A percentile compares a stretch with the other conserved stretches of the same genome.
Conservation (phyloP, 35 echinoderm and acorn worm species). For the Ptychodera flava region DNA sequence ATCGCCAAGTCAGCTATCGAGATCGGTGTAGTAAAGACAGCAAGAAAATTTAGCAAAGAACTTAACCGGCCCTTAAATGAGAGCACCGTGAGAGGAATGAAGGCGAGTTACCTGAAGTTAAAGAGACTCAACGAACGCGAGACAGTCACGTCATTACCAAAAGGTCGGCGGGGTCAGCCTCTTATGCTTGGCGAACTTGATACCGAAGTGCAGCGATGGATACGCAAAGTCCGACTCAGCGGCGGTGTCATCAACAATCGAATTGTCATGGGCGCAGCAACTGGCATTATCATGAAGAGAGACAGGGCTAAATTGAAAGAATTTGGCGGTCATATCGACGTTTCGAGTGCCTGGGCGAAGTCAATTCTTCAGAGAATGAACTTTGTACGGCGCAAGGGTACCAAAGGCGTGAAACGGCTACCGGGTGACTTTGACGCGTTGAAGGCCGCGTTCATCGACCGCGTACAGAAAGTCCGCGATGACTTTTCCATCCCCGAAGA, state of each 20-base stretch:
- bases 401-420: slow-evolving; percentile 7
- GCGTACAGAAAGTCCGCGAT: background rate
- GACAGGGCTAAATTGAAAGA: slow-evolving; percentile 8
- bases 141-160: too few species aligned
- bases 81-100: slow-evolving; percentile 38
- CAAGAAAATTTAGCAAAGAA: too few species aligned
- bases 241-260: background rate
- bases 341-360: slow-evolving; percentile 18
- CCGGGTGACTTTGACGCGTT: slow-evolving; percentile 21
- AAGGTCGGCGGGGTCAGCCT: too few species aligned
- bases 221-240: too few species aligned
- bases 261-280: slow-evolving; percentile 7
- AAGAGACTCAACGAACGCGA: too few species aligned
- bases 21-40: too few species aligned
- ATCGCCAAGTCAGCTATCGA: too few species aligned
- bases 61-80: too few species aligned
- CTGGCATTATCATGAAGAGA: slow-evolving; percentile 2
- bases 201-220: too few species aligned
- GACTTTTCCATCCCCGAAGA: slow-evolving; percentile 21
- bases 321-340: too few species aligned
- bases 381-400: slow-evolving; percentile 23
- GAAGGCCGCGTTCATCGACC: slow-evolving; percentile 9
- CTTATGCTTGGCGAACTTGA: too few species aligned
- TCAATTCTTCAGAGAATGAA: slow-evolving; percentile 9
- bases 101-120: slow-evolving; percentile 20